A percentile compares a stretch with the other conserved stretches of the same genome.
These are phyloP conservation scores for Serranus cabrilla DNA, from an alignment of 2,797 vertebrate genomes.

Conservation along the genomic window DNA sequence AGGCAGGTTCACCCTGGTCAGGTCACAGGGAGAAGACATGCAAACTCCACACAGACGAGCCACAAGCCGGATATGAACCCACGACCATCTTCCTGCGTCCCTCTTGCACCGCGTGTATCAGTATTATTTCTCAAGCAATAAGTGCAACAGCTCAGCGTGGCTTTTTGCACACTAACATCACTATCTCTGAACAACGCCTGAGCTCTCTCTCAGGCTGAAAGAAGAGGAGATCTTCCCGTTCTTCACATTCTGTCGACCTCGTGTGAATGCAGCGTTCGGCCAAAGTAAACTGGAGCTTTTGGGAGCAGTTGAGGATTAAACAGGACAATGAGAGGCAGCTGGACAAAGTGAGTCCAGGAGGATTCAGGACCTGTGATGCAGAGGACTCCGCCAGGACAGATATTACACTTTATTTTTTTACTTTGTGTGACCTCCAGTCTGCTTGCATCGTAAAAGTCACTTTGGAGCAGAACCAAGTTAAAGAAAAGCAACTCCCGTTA, in stretches of 20 bases:
- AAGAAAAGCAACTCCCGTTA: slow-evolving; percentile 50
- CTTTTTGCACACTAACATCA: too few species aligned
- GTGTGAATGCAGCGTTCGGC: background rate
- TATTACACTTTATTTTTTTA: slow-evolving; percentile 10
- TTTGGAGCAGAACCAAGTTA: slow-evolving; percentile 25
- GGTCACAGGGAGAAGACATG: too few species aligned
- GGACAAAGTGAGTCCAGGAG: slow-evolving; percentile 21
- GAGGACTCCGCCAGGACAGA: slow-evolving; percentile 9
- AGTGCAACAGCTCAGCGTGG: too few species aligned
- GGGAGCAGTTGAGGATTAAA: slow-evolving; percentile 27
- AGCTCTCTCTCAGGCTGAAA: background rate
- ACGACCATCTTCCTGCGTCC: too few species aligned
- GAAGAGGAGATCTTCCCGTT: background rate
- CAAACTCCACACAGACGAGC: too few species aligned
- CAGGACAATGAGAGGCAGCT: slow-evolving; percentile 22
- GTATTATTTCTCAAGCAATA: too few species aligned
- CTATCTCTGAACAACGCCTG: background rate
- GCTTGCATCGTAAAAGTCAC: slow-evolving; percentile 21
- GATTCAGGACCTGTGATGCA: slow-evolving; percentile 13
- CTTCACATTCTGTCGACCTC: background rate
- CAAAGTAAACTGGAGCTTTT: slow-evolving; percentile 19
- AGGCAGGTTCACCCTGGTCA: too few species aligned
- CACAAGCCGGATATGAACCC: too few species aligned
- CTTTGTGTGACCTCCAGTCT: slow-evolving; percentile 34
- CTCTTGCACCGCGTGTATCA: too few species aligned